Conservation (phyloP, 2,113 vertebrate species). For the Oriolus oriolus region DNA sequence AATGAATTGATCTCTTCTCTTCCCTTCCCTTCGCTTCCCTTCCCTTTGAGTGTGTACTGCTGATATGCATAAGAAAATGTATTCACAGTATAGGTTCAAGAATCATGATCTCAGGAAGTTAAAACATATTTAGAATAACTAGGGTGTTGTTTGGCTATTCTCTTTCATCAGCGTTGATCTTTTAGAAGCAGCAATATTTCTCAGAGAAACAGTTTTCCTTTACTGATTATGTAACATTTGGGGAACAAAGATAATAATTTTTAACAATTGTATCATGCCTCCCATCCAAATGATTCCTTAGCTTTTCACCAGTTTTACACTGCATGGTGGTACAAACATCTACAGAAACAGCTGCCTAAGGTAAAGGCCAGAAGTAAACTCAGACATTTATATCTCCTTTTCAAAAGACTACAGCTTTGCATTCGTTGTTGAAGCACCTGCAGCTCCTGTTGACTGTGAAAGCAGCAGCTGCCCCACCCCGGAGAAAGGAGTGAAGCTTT, state of each 20-base stretch:
- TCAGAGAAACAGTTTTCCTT: background rate
- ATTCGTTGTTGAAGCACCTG: background rate
- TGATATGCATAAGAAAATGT: background rate
- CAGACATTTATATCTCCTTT: background rate
- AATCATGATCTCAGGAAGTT: background rate
- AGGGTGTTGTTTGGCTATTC: background rate
- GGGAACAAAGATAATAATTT: background rate
- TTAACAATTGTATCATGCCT: background rate
- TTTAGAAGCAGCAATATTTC: background rate
- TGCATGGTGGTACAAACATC: background rate
- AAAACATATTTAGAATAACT: background rate
- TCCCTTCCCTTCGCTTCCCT: no score
- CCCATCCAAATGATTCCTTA: background rate
- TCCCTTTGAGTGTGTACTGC: background rate
- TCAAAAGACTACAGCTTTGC: background rate
- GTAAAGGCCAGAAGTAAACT: background rate
- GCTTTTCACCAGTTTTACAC: background rate
- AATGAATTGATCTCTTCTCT: background rate
- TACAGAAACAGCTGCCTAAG: background rate
- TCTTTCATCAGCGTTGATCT: background rate
- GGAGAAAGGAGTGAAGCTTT: background rate
- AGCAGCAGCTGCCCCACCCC: background rate
- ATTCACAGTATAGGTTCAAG: background rate
- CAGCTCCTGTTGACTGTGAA: background rate
- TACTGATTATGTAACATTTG: background rate